Percentiles rank a stretch among this genome's conserved stretches.
Conservation (phyloP, 2,113 vertebrate species). For the Zeus faber region DNA sequence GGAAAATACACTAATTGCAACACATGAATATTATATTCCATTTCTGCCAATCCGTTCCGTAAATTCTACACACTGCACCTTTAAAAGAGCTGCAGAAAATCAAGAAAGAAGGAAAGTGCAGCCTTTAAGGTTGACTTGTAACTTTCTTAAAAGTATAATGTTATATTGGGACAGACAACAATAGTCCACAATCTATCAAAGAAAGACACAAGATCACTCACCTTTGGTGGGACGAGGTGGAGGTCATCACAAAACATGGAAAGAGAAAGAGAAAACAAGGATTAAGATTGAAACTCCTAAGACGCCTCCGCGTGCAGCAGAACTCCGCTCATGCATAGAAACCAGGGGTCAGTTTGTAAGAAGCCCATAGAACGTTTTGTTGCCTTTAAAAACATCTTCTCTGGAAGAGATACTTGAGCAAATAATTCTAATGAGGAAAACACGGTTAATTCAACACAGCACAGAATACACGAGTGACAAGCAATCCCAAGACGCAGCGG, state of each 20-base stretch:
- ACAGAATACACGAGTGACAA: slow-evolving; percentile 24
- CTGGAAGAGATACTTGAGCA: slow-evolving; percentile 15
- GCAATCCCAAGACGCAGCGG: slow-evolving; percentile 29
- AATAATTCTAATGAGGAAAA: slow-evolving; percentile 29
- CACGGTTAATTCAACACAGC: slow-evolving; percentile 32
- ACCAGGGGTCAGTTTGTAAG: slow-evolving; percentile 4
- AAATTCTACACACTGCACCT: too few relatives aligned
- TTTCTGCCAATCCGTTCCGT: too few relatives aligned
- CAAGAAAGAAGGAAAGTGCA: too few relatives aligned
- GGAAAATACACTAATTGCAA: too few relatives aligned
- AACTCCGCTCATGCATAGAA: slow-evolving; percentile 8
- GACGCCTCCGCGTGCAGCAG: slow-evolving; percentile 6
- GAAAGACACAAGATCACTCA: slow-evolving; percentile 44
- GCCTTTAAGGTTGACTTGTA: too few relatives aligned
- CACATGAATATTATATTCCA: too few relatives aligned
- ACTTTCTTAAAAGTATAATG: too few relatives aligned
- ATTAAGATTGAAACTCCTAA: slow-evolving; percentile 19
- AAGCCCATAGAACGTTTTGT: slow-evolving; percentile 14
- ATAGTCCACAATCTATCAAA: background rate
- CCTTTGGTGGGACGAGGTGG: slow-evolving; percentile 31
- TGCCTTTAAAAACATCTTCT: slow-evolving; percentile 13
- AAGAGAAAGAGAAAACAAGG: slow-evolving; percentile 32
- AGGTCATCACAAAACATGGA: slow-evolving; percentile 47
- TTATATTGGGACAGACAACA: too few relatives aligned
- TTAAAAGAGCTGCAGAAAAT: too few relatives aligned